These are phyloP conservation scores for Pterocles burchelli DNA, from an alignment of 2,113 vertebrate genomes.

Conservation along the genomic window DNA sequence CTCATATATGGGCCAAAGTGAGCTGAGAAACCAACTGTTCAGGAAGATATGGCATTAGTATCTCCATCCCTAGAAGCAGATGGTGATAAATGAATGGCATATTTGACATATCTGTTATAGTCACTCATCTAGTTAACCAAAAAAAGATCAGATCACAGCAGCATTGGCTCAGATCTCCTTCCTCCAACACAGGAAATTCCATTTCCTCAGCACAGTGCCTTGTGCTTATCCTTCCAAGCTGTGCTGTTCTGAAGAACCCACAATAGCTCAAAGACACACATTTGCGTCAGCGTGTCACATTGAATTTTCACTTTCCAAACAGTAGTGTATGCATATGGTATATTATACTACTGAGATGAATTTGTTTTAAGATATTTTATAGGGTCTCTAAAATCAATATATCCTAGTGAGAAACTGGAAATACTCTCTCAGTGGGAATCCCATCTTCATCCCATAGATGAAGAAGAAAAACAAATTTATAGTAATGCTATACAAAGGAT, in stretches of 20 bases:
- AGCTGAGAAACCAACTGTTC: background rate
- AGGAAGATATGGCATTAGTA: constrained; percentile 4
- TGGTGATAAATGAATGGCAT: constrained; percentile 34
- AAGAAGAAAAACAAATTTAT: background rate
- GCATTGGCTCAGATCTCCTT: constrained; percentile 31
- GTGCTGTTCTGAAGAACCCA: constrained; percentile 25
- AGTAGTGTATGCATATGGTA: background rate
- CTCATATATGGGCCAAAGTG: background rate
- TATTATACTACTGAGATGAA: background rate
- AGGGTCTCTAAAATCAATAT: background rate
- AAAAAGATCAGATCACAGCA: constrained; percentile 37
- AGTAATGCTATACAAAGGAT: background rate
- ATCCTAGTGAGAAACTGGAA: background rate
- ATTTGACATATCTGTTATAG: constrained; percentile 44
- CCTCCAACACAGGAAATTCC: constrained; percentile 54
- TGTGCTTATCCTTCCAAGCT: constrained; percentile 30
- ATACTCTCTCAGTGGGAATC: background rate
- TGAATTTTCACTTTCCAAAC: constrained; percentile 7
- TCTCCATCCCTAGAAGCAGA: constrained; percentile 6
- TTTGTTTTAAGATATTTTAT: background rate
- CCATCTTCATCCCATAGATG: background rate
- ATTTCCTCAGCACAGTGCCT: background rate
- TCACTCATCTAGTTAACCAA: background rate
- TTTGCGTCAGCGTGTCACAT: background rate
- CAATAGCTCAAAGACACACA: constrained; percentile 6